phyloP scores from a whole-genome alignment of 2,888 invertebrate genomes.

The Pardosa pseudoannulata region DNA sequence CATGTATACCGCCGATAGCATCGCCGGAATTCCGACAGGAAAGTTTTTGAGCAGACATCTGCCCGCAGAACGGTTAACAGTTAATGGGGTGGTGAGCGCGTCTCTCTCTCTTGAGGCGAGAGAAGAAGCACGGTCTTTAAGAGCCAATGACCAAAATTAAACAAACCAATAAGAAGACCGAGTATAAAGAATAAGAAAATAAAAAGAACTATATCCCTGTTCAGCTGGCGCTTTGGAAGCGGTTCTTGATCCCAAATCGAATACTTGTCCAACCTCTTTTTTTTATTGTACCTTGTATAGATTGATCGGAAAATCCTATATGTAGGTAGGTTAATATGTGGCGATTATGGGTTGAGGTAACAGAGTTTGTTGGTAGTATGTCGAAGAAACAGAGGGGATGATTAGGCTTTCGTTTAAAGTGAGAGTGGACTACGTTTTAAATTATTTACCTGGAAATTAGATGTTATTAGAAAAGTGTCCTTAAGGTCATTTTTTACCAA shows the following conservation, averaged over 20 bases:
- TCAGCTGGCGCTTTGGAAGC: not conserved
- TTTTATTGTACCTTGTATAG: no score
- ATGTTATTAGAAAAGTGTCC: no score
- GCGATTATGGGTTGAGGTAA: no score
- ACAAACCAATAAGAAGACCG: not conserved
- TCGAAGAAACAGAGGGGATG: no score
- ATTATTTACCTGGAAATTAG: no score
- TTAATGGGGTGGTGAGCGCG: not conserved
- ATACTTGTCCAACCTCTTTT: not conserved
- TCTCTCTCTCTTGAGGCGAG: not conserved
- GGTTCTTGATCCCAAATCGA: not conserved
- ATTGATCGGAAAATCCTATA: no score
- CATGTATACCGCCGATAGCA: not conserved
- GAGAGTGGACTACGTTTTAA: no score
- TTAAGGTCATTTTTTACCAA: no score
- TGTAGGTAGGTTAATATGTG: no score
- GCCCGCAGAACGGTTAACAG: not conserved
- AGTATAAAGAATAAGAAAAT: no score
- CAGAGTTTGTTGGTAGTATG: no score
- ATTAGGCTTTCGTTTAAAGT: no score
- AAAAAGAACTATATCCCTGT: not conserved
- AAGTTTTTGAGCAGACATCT: not conserved
- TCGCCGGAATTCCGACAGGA: not conserved
- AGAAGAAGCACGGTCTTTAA: not conserved
- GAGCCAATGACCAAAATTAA: not conserved